phyloP scores from a whole-genome alignment of 2,797 vertebrate genomes.

The Sphenodon punctatus region DNA sequence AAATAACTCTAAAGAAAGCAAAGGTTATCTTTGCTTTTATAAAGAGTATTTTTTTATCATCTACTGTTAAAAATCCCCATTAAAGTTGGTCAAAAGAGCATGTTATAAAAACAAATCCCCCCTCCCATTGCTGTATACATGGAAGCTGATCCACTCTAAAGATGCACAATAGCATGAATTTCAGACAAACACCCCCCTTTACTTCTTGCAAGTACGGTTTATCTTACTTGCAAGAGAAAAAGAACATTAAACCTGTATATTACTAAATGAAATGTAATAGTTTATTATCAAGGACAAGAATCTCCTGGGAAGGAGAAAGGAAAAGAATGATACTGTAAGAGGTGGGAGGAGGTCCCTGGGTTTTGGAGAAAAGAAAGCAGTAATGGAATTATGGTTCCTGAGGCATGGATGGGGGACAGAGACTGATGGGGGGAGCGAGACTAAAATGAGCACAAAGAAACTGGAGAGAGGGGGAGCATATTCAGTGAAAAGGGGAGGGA shows the following conservation, averaged over 20 bases:
- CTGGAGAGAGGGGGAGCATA: background rate
- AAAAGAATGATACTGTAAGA: fast-evolving
- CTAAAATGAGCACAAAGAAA: background rate
- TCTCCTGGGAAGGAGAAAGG: no score
- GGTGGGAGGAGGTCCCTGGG: background rate
- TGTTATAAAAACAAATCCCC: fast-evolving
- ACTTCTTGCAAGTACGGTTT: no score
- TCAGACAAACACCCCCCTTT: no score
- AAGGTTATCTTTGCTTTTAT: background rate
- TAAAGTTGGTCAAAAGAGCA: background rate
- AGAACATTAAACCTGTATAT: no score
- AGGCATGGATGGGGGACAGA: fast-evolving
- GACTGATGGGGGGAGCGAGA: background rate
- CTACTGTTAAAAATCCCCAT: background rate
- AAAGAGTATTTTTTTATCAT: background rate
- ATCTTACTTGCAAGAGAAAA: no score
- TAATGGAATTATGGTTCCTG: background rate
- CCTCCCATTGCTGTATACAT: background rate
- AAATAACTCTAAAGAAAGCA: background rate
- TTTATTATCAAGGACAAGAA: background rate
- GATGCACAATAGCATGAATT: constrained; percentile 10
- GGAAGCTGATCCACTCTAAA: background rate
- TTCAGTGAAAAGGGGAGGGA: no score
- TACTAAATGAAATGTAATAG: background rate
- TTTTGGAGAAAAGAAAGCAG: background rate